These are phyloP conservation scores for Catocala fraxini DNA, from an alignment of 2,888 invertebrate genomes.

Conservation along the genomic window DNA sequence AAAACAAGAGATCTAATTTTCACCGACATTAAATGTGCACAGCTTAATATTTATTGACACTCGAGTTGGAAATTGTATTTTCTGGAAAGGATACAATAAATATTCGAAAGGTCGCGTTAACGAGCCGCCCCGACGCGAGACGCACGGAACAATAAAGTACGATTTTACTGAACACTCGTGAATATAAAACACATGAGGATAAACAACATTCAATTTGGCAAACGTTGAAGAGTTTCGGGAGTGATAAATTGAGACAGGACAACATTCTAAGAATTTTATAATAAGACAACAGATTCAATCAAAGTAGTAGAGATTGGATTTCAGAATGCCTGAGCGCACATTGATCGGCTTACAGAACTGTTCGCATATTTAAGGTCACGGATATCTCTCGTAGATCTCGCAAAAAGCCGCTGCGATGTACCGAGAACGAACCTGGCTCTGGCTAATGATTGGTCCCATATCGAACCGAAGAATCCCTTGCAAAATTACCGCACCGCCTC, in stretches of 20 bases:
- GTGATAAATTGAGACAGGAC: constrained; percentile 48
- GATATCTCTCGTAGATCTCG: constrained; percentile 78
- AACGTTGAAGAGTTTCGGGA: constrained; percentile 54
- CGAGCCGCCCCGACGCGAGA: constrained; percentile 79
- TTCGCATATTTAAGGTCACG: constrained; percentile 71
- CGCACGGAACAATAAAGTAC: constrained; percentile 82
- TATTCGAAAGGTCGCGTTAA: constrained; percentile 85
- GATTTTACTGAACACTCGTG: constrained; percentile 74
- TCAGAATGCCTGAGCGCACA: constrained; percentile 63
- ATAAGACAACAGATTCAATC: constrained; percentile 54
- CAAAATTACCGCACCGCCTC: constrained; percentile 80
- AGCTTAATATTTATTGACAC: constrained; percentile 75
- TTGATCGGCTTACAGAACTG: constrained; percentile 71
- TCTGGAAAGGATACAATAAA: constrained; percentile 86
- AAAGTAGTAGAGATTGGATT: constrained; percentile 56
- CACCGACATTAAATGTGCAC: constrained; percentile 56
- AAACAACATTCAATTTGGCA: constrained; percentile 68
- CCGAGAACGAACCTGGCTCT: constrained; percentile 61
- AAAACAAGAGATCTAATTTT: constrained; percentile 38
- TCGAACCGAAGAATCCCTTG: constrained; percentile 82
- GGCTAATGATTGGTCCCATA: constrained; percentile 84
- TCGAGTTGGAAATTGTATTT: constrained; percentile 84
- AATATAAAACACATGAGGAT: constrained; percentile 67
- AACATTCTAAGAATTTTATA: constrained; percentile 51
- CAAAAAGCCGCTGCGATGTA: constrained; percentile 72